Conservation (phyloP, 2,888 invertebrate species). For the Pristionchus exspectatus region DNA sequence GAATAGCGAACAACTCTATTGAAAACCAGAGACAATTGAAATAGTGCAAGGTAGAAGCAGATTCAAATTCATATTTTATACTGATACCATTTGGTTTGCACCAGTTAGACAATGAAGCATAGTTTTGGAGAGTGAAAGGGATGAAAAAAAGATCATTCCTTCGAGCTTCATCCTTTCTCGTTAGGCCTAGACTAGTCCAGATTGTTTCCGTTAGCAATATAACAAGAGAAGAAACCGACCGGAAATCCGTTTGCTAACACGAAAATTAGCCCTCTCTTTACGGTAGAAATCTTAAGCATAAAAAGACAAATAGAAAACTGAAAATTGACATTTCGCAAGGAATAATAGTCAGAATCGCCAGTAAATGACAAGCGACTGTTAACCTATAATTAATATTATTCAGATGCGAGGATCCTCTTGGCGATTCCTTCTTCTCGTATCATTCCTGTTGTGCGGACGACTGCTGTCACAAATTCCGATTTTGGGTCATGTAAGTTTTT, state of each 20-base stretch:
- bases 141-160: neutral
- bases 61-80: too few relatives aligned
- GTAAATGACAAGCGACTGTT: too few relatives aligned
- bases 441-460: slow-evolving; percentile 66
- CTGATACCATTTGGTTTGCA: too few relatives aligned
- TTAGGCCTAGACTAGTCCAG: too few relatives aligned
- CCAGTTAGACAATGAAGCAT: too few relatives aligned
- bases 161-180: too few relatives aligned
- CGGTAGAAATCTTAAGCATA: neutral
- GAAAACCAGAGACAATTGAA: neutral
- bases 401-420: slow-evolving; percentile 66
- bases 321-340: too few relatives aligned
- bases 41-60: neutral
- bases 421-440: slow-evolving; percentile 66
- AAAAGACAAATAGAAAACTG: neutral
- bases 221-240: neutral
- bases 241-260: slow-evolving; percentile 23
- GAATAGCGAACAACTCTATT: neutral
- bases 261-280: slow-evolving; percentile 26
- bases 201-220: neutral
- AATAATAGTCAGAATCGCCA: too few relatives aligned
- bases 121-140: neutral
- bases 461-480: slow-evolving; percentile 66
- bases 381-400: slow-evolving; percentile 50
- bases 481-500: slow-evolving; percentile 67